Evolutionary conservation across 2,888 invertebrate genomes (phyloP).

Genomic region (Chrysopilus asiliformis): DNA sequence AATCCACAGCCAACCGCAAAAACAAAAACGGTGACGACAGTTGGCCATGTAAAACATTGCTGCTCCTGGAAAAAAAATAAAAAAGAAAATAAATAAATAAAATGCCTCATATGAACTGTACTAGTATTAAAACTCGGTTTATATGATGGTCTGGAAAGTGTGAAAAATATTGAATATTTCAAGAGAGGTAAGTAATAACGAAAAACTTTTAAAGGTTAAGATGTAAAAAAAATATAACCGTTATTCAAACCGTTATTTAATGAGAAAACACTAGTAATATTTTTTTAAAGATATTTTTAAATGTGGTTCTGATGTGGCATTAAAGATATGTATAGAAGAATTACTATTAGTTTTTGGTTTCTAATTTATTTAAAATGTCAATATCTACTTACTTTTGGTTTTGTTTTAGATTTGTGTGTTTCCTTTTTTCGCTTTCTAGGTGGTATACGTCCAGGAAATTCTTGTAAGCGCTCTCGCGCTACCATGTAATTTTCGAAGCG

Average conservation of each 20-base stretch:
- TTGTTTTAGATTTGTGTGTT: constrained; percentile 23
- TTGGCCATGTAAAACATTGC: constrained; percentile 35
- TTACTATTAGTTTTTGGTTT: background rate
- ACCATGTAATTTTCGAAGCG: constrained; percentile 34
- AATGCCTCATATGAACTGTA: background rate
- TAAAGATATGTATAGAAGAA: background rate
- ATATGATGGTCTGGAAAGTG: no score
- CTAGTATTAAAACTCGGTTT: no score
- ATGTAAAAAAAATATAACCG: no score
- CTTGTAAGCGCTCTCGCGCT: constrained; percentile 34
- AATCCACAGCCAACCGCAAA: constrained; percentile 36
- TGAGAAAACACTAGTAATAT: no score
- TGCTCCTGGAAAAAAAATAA: constrained; percentile 25
- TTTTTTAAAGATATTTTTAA: background rate
- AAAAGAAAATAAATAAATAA: constrained; percentile 1
- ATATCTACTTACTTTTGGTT: constrained; percentile 22
- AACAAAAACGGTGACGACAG: constrained; percentile 35
- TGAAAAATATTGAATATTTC: no score
- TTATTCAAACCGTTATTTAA: background rate
- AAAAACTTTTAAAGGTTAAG: no score
- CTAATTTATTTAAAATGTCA: background rate
- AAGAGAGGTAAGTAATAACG: no score
- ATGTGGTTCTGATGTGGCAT: background rate
- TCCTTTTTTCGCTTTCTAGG: constrained; percentile 35
- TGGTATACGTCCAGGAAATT: constrained; percentile 35